Base-by-base conservation (phyloP, 1,140 invertebrate genomes). In the Protaetia brevitarsis region DNA sequence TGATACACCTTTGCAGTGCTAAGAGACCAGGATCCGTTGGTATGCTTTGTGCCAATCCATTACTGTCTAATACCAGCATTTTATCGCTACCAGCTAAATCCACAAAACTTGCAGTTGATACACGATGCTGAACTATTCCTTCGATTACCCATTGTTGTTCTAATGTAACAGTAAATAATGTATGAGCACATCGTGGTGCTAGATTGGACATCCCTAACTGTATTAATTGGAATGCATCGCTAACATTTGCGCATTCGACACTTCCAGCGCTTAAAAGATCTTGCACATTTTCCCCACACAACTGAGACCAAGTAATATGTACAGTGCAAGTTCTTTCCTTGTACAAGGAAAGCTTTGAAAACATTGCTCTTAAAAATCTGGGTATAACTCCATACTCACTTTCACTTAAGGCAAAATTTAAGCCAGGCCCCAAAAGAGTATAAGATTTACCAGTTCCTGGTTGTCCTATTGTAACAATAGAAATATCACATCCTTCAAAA, bases 391-490 rank as follows among this genome's bases (percentile, higher is more conserved):
- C 91, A 79, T 89, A 85, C 69, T 91, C 89, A 69, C 86, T 83
- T 74, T 91, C 88, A 74, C 83, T 85, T 67, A 85, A 83, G 23
- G 85, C 84, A 71, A 83, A 87, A 72, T 88, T 84, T 71, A 87
- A 83, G 30, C 86, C 86, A 74, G 88, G 87, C 7, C 91, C 91
- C 74, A 90, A 87, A 63, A 93, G 82, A 1, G 89, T 89, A 71
- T 88, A 91, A 1, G 88, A 90, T 79, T 93, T 93, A 2, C 91
- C 91, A 69, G 87, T 88, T 11, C 86, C 86, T 16, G 85, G 83
- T 76, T 93, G 91, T 0, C 91, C 91, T 77, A 92, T 89, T 10
- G 90, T 87, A 27, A 92, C 84, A 37, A 92, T 83, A 16, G 92
- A 88, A 23, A 87, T 86, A 78, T 89, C 87, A 72, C 87, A 89